Base-by-base conservation (phyloP, 2,888 invertebrate genomes). In the Rhagonycha fulva region DNA sequence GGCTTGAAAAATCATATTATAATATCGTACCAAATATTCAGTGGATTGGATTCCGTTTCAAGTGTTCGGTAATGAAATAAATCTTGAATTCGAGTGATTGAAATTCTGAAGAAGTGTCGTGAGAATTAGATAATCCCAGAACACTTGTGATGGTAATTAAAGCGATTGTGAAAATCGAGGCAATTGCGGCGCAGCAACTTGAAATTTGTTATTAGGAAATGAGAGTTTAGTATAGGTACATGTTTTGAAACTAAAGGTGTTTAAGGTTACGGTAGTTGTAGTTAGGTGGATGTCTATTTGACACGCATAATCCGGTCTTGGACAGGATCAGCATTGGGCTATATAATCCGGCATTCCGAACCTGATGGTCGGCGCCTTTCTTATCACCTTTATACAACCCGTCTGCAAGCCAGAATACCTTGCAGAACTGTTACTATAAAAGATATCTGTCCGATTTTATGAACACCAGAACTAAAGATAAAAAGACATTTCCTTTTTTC, bases 311-410 rank as follows among this genome's bases (percentile, higher is more conserved):
- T 81, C 81, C 81, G 77, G 81, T 79, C 81, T 77, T 72, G 71
- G 78, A 76, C 76, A 75, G 82, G 77, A 77, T 78, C 77, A 78
- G 75, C 75, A 78, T 69, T 70, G 76, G 76, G 74, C 74, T 76
- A 74, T 80, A 78, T 82, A 82, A 82, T 82, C 82, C 81, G 79
- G 78, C 82, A 82, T 82, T 80, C 80, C 82, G 78, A 76, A 78
- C 75, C 78, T 76, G 80, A 78, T 78, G 79, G 81, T 78, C 81
- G 82, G 82, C 82, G 82, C 82, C 82, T 76, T 73, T 76, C 81
- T 81, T 82, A 82, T 82, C 82, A 81, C 79, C 79, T 78, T 76
- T 76, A 74, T 74, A 76, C 76, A 78, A 72, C 74, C 74, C 74
- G 78, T 78, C 77, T 78, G 77, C 75, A 71, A 75, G 70, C 77